A percentile compares a stretch with the other conserved stretches of the same genome.
phyloP scores from a whole-genome alignment of 1,140 invertebrate genomes.

The Papilio xuthus region DNA sequence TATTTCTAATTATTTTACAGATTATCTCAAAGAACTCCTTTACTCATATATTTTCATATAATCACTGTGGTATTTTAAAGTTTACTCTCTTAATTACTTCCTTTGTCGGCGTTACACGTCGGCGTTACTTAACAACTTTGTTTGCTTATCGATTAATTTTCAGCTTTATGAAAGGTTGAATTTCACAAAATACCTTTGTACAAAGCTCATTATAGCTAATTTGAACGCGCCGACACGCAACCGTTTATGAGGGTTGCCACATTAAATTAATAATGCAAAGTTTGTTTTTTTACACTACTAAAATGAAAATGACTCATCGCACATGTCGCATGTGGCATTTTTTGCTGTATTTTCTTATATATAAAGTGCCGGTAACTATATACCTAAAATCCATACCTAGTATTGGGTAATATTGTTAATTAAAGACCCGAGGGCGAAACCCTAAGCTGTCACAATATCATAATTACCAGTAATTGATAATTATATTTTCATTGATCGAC shows the following conservation, averaged over 20 bases:
- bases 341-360: too few species aligned
- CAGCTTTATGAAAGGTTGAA: slow-evolving; percentile 24
- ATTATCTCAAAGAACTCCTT: too few species aligned
- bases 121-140: slow-evolving; percentile 1
- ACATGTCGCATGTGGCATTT: too few species aligned
- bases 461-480: background rate
- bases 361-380: too few species aligned
- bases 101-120: background rate
- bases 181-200: slow-evolving; percentile 13
- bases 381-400: background rate
- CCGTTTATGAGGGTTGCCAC: slow-evolving; percentile 14
- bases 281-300: background rate
- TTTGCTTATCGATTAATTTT: slow-evolving; percentile 12
- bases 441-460: background rate
- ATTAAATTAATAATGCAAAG: slow-evolving; percentile 7
- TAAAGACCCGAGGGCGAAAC: background rate
- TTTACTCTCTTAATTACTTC: background rate
- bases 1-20: background rate
- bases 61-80: too few species aligned
- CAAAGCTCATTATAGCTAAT: slow-evolving; percentile 19
- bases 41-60: too few species aligned
- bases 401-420: background rate
- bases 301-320: background rate
- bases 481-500: background rate
- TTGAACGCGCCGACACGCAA: slow-evolving; percentile 10